Evolutionary conservation across 2,797 vertebrate species (phyloP), one percentile per base, ranked within the genome.

Genomic region (Hybognathus amarus): DNA sequence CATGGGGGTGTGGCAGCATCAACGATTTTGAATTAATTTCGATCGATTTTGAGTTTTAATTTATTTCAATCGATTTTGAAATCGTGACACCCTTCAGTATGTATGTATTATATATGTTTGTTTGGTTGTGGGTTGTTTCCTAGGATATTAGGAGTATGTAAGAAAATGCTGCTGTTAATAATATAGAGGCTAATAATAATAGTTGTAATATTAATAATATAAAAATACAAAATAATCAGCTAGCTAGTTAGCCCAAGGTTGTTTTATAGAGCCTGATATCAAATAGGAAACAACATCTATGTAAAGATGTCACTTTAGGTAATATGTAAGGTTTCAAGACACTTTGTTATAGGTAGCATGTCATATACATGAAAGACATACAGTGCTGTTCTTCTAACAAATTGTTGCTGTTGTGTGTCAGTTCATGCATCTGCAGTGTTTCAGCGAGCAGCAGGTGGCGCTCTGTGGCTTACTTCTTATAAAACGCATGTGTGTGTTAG

Each of bases 401-500:
- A 17, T 27, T 30, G 2, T 12, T 2, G 22, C 10, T 5, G 12
- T 50, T 56, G 10, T n/a, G 54, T 11, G 54, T 27, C 13, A 7
- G 8, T 33, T 50, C 11, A 33, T 20, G 5, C 11, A 33, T 18
- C 9, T 36, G 47, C 47, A 52, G 27, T 22, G 47, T 50, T 50
- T 12, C 1, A 20, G 45, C 0, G 45, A 74, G 47, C 70, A 75
- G n/a, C 80, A 75, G 61, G 70, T n/a, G 71, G 80, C 61, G n/a
- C 38, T 40, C 42, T 38, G 70, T 54, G 61, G 36, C 61, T 67
- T 30, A 13, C 13, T 61, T 15, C 54, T 50, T 5, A 33, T n/a
- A 54, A 3, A 38, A 45, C 20, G 33, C 33, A 0, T 67, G 64
- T 18, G 13, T 33, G 40, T 71, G 52, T 59, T 15, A 70, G 63